Evolutionary conservation across 2,113 vertebrate genomes (phyloP).

Genomic region (Rhinoptilus africanus): DNA sequence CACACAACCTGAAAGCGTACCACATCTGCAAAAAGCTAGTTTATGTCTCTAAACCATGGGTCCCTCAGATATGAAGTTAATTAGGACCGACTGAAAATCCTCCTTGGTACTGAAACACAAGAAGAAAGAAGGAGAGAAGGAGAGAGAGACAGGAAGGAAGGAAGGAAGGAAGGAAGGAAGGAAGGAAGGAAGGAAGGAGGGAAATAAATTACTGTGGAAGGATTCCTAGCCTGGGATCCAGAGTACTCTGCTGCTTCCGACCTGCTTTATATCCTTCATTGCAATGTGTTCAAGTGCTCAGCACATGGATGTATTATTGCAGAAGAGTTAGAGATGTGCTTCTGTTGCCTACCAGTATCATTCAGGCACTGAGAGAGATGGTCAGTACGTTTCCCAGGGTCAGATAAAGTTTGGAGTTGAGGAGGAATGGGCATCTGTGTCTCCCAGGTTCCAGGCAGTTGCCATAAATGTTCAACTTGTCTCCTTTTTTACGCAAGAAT

Average conservation of each 20-base stretch:
- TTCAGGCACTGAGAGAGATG: background rate
- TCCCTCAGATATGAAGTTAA: background rate
- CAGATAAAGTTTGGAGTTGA: background rate
- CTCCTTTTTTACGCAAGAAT: background rate
- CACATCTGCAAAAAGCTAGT: background rate
- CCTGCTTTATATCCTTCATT: background rate
- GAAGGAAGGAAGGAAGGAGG: background rate
- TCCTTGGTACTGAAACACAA: background rate
- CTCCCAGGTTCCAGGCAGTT: background rate
- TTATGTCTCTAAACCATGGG: background rate
- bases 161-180: background rate
- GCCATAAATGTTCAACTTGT: background rate
- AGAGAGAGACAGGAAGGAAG: background rate
- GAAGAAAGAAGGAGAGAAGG: too few relatives aligned
- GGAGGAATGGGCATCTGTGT: background rate
- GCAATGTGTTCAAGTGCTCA: background rate
- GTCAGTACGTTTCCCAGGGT: background rate
- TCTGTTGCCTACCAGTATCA: background rate
- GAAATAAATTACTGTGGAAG: background rate
- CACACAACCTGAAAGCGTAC: fast-evolving
- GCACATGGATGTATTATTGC: background rate
- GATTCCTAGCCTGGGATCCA: background rate
- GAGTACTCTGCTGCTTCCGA: background rate
- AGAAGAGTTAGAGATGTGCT: background rate
- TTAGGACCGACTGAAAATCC: background rate